A percentile compares a stretch with the other conserved stretches of the same genome.
phyloP scores from a whole-genome alignment of 2,797 vertebrate species.

The Melanotaenia nigrans region DNA sequence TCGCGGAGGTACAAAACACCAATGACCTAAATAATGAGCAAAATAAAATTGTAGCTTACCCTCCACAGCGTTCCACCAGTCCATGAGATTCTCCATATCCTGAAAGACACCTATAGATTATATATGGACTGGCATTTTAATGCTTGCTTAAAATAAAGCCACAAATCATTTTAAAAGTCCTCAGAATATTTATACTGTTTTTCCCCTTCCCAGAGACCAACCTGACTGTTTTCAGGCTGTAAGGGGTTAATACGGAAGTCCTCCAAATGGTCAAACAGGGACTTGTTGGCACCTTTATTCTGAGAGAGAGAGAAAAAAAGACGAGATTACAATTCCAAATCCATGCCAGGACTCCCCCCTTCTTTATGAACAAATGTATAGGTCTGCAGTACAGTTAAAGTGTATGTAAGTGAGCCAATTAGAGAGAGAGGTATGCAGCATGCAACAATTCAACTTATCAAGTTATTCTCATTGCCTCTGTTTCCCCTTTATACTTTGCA shows the following conservation, averaged over 20 bases:
- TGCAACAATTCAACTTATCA: neutral
- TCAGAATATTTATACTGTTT: neutral
- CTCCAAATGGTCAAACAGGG: conserved; percentile 77
- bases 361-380: too few relatives aligned
- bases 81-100: conserved; percentile 80
- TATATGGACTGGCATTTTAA: neutral
- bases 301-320: conserved; percentile 35
- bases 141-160: neutral
- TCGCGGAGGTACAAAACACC: neutral
- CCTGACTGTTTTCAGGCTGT: conserved; percentile 54
- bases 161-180: neutral
- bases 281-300: conserved; percentile 62
- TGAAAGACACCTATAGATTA: conserved; percentile 49
- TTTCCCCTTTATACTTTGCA: conserved; percentile 26
- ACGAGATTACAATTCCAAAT: neutral
- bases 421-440: neutral
- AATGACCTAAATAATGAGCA: neutral
- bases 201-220: conserved; percentile 41
- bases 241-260: conserved; percentile 62
- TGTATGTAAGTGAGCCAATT: neutral
- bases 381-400: neutral
- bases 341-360: too few relatives aligned
- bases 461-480: neutral
- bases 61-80: conserved; percentile 83
- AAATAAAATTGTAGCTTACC: conserved; percentile 63